Evolutionary conservation across 2,113 vertebrate genomes (phyloP), one percentile per base, ranked within the genome.

Genomic region (Tragelaphus scriptus): DNA sequence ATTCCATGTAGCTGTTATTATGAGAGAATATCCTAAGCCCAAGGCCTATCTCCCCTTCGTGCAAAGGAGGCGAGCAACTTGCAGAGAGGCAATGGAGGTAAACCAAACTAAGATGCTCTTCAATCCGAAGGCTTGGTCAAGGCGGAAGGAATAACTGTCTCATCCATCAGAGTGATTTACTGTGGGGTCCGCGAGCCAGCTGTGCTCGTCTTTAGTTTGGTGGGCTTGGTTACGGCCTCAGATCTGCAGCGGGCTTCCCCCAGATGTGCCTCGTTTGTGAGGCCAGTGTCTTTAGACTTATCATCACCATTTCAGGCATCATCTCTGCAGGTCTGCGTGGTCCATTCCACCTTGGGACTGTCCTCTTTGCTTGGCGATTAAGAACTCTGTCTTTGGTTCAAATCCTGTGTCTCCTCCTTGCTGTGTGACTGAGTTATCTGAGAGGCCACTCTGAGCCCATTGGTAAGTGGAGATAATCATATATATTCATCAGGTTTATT

Each of bases 191-290:
- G 0, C 5, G 21, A 47, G 28, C 68, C 49, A 7, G 7, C 71
- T 21, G 0, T 17, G 55, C 32, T 30, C 28, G 0, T n/a, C 6
- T 32, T 0, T 25, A 30, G 23, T 47, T 30, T 10, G 28, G 2
- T 19, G 51, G 53, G 16, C 53, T 11, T 0, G 1, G 36, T 59
- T 17, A 5, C 8, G 13, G 17, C 16, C 40, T 81, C 59, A 47
- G 32, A 9, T 32, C 15, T 5, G 84, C 88, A 79, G 89, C 68
- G 4, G 11, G 19, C 75, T 17, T 28, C 2, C 32, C 15, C 40
- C 1, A 12, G 21, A 40, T 32, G 6, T 25, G 28, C 32, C 75
- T 55, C 7, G 15, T 36, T 49, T 17, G 80, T 1, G 5, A 53
- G 23, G 25, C 14, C 49, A 6, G 6, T 36, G 7, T 53, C 75